These are phyloP conservation scores for Yponomeuta malinellus DNA, from an alignment of 2,888 invertebrate genomes.

Conservation along the genomic window DNA sequence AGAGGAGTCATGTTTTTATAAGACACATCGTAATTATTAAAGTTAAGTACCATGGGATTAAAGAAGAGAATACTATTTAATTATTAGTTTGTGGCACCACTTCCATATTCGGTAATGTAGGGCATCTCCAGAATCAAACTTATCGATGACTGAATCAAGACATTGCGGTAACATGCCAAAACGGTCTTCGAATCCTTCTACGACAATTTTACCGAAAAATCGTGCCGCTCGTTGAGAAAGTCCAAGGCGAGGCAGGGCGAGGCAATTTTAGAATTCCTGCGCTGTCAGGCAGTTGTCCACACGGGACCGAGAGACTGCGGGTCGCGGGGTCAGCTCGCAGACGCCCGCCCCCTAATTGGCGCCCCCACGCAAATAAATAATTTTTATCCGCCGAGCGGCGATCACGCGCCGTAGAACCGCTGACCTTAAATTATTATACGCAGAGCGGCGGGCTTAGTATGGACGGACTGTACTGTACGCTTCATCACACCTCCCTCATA, in stretches of 20 bases:
- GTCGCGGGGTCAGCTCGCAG: slow-evolving; percentile 67
- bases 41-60: too few relatives aligned
- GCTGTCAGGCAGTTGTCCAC: slow-evolving; percentile 34
- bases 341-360: slow-evolving; percentile 72
- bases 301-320: slow-evolving; percentile 33
- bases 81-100: too few relatives aligned
- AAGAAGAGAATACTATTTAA: too few relatives aligned
- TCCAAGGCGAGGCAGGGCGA: slow-evolving; percentile 11
- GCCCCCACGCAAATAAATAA: slow-evolving; percentile 74
- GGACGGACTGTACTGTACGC: neutral
- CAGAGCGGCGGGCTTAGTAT: slow-evolving; percentile 26
- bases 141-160: too few relatives aligned
- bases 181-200: neutral
- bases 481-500: too few relatives aligned
- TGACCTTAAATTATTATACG: slow-evolving; percentile 67
- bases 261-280: slow-evolving; percentile 53
- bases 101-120: too few relatives aligned
- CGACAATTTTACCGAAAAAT: neutral
- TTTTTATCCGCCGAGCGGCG: slow-evolving; percentile 63
- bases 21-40: too few relatives aligned
- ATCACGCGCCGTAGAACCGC: slow-evolving; percentile 50
- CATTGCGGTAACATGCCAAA: too few relatives aligned
- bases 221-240: slow-evolving; percentile 13
- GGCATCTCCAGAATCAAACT: too few relatives aligned
- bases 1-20: too few relatives aligned